These are phyloP conservation scores for Amphiduros pacificus DNA, from an alignment of 2,888 invertebrate genomes.

Conservation along the genomic window DNA sequence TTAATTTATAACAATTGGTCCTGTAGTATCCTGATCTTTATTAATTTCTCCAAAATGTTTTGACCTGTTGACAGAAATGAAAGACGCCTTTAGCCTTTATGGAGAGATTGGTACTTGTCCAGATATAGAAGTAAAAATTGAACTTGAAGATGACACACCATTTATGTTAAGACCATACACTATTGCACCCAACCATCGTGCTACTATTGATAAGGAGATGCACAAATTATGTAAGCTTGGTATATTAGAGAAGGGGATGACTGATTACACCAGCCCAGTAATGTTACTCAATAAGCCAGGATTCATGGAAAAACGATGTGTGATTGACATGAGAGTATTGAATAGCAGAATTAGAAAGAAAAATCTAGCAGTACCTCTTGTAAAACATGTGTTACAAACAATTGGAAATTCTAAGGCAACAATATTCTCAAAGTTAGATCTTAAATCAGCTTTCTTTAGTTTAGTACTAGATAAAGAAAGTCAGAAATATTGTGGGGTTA, in stretches of 20 bases:
- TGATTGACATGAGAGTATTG: background rate
- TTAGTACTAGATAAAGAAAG: background rate
- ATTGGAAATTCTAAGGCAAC: background rate
- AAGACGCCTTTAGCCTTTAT: background rate
- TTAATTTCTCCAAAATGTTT: too few species aligned
- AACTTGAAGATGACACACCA: background rate
- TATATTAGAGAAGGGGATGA: background rate
- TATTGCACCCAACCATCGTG: background rate
- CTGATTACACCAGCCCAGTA: background rate
- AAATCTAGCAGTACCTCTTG: background rate
- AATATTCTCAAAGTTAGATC: background rate
- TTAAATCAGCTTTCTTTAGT: background rate
- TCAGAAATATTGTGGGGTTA: background rate
- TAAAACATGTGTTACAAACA: background rate
- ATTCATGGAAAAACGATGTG: background rate
- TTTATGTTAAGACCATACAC: background rate
- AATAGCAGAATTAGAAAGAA: background rate
- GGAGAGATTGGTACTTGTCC: background rate
- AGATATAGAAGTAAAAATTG: background rate
- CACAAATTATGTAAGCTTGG: background rate
- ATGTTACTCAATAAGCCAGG: background rate
- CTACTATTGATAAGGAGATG: background rate
- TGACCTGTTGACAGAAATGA: too few species aligned
- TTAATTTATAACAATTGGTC: too few species aligned
- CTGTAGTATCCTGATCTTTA: too few species aligned